A percentile compares a stretch with the other conserved stretches of the same genome.
phyloP scores from a whole-genome alignment of 2,888 invertebrate genomes.

The Timema cristinae region DNA sequence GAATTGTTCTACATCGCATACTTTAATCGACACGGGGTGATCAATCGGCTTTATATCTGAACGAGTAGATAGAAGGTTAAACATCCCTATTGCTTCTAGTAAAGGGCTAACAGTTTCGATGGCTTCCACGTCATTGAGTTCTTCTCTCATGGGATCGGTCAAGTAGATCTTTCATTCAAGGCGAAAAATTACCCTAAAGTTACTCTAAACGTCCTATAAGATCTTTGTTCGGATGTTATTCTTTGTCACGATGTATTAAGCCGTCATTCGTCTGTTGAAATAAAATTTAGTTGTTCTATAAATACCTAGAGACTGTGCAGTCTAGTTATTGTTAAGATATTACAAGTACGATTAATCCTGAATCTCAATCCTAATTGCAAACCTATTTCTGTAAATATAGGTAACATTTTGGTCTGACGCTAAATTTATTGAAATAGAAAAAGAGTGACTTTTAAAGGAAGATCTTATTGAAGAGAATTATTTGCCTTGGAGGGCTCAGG shows the following conservation, averaged over 20 bases:
- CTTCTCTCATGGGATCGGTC: no score
- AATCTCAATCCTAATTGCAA: constrained; percentile 10
- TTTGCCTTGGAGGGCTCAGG: constrained; percentile 28
- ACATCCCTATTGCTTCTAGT: no score
- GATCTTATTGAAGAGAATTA: constrained; percentile 8
- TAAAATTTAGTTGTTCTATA: constrained; percentile 10
- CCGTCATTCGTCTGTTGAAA: not conserved
- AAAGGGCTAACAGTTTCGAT: no score
- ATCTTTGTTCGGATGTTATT: not conserved
- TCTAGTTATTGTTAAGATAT: no score
- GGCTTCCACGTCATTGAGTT: no score
- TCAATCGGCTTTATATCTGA: no score
- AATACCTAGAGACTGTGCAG: not conserved
- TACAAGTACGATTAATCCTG: not conserved
- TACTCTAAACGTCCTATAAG: no score
- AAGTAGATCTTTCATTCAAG: no score
- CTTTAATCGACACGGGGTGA: no score
- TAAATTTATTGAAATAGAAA: constrained; percentile 14
- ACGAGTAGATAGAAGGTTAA: no score
- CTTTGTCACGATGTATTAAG: constrained; percentile 10
- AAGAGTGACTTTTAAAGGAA: not conserved
- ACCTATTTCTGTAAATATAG: constrained; percentile 5
- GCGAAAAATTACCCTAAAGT: no score
- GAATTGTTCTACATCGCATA: no score
- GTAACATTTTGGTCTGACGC: not conserved